A percentile compares a stretch with the other conserved stretches of the same genome.
Conservation (phyloP, 2,113 vertebrate species). For the Gulo gulo region DNA sequence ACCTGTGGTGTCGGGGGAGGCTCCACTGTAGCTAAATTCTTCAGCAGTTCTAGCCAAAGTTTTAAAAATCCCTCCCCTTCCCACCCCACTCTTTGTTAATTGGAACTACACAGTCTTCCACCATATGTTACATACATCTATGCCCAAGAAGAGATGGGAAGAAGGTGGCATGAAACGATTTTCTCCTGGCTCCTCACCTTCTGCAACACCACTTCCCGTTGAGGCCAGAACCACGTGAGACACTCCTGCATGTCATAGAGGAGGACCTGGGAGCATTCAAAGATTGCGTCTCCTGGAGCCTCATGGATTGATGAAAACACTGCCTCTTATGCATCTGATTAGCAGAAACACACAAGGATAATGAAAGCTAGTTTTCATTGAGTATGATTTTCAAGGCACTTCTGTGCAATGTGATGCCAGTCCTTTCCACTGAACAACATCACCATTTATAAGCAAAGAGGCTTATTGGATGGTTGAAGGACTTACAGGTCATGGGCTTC, state of each 20-base stretch:
- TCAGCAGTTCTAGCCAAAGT: not conserved
- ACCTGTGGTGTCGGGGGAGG: accelerated
- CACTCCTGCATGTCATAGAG: not conserved
- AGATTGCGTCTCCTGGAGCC: not conserved
- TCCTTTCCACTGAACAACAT: not conserved
- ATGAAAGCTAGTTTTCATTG: not conserved
- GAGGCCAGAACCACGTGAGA: not conserved
- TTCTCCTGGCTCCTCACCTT: not conserved
- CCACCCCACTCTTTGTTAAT: not conserved
- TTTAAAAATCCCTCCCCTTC: not conserved
- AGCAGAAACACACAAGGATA: not conserved
- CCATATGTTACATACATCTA: not conserved
- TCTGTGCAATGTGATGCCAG: not conserved
- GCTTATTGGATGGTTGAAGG: not conserved
- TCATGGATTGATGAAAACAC: not conserved
- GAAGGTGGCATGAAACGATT: not conserved
- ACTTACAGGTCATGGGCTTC: not conserved
- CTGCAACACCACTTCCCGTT: not conserved
- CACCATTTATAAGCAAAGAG: not conserved
- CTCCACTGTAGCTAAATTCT: not conserved
- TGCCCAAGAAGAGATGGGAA: not conserved
- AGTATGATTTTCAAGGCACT: not conserved
- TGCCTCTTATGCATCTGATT: not conserved
- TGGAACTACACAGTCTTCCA: not conserved
- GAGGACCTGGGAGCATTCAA: not conserved